Evolutionary conservation across 2,888 invertebrate species (phyloP).

Genomic region (Acronicta leporina): DNA sequence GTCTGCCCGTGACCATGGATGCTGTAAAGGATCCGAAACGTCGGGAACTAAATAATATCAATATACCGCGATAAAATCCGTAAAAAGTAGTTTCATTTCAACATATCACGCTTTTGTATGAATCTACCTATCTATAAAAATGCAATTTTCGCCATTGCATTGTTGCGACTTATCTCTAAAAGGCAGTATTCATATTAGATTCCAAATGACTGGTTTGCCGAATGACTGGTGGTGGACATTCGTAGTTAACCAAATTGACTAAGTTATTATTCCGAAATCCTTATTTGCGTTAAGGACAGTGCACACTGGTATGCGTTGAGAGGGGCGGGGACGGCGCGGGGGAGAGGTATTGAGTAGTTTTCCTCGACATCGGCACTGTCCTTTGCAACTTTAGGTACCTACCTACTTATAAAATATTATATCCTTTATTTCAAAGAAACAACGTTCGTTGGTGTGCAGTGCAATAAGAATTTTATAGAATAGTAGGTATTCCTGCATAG

Average conservation of each 20-base stretch:
- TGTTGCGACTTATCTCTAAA: conserved; percentile 12
- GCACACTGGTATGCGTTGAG: conserved; percentile 43
- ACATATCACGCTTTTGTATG: too few relatives aligned
- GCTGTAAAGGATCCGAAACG: too few relatives aligned
- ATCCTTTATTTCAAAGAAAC: conserved; percentile 33
- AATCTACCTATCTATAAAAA: neutral
- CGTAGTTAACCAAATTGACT: conserved; percentile 12
- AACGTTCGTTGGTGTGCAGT: conserved; percentile 9
- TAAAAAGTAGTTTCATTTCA: too few relatives aligned
- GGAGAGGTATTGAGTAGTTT: conserved; percentile 57
- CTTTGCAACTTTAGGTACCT: conserved; percentile 41
- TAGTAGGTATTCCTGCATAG: conserved; percentile 4
- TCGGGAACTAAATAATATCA: too few relatives aligned
- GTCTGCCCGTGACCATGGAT: too few relatives aligned
- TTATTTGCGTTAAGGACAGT: conserved; percentile 46
- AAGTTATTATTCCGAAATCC: conserved; percentile 53
- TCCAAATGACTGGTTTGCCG: conserved; percentile 31
- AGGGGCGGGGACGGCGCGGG: conserved; percentile 40
- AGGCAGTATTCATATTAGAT: conserved; percentile 27
- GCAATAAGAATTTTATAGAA: neutral
- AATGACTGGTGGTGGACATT: conserved; percentile 11
- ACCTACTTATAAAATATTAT: conserved; percentile 34
- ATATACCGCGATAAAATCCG: too few relatives aligned
- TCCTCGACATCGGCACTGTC: conserved; percentile 66
- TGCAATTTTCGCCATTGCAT: conserved; percentile 9